Base-by-base conservation (phyloP, 2,888 invertebrate species). In the Troides helena region DNA sequence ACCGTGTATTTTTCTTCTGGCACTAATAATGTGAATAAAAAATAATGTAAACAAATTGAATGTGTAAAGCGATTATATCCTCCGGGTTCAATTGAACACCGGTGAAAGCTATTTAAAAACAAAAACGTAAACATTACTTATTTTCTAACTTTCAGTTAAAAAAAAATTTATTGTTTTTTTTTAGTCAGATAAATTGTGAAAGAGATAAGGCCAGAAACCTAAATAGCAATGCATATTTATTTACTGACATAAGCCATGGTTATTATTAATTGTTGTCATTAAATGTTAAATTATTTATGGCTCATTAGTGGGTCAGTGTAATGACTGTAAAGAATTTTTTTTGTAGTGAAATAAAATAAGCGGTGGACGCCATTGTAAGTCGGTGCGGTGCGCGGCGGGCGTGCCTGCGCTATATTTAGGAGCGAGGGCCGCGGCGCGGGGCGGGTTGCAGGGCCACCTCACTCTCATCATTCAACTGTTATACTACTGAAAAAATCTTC, bases 321-420 rank as follows among this genome's bases (percentile, higher is more conserved):
- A 71, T 72, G 72, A 71, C 68, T 72, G 72, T 62, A 68, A 75
- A 74, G 72, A 73, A 3, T 67, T 71, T 74, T 75, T 77, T 77
- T 77, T 74, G 74, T 75, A 75, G 73, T 74, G 74, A 74, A 74
- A 74, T 76, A 75, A 76, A 78, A 78, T 76, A 74, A 86, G 86
- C 85, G 82, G 85, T 86, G 83, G 86, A 85, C 84, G 81, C 82
- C 85, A 88, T 87, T 88, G 88, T 88, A 84, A 84, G 84, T 80
- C 81, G 86, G 81, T 81, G 81, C 81, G 83, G 77, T 73, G 80
- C 78, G 76, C 81, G 85, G 86, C 86, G 82, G 85, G 89, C 88
- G 86, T 87, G 90, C 87, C 85, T 80, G 85, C 78, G 86, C 91
- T 92, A 92, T 87, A 90, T 90, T 85, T 91, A 92, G 83, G 81